Evolutionary conservation across 1,140 invertebrate species (phyloP).

Genomic region (Zaprionus gabonicus): DNA sequence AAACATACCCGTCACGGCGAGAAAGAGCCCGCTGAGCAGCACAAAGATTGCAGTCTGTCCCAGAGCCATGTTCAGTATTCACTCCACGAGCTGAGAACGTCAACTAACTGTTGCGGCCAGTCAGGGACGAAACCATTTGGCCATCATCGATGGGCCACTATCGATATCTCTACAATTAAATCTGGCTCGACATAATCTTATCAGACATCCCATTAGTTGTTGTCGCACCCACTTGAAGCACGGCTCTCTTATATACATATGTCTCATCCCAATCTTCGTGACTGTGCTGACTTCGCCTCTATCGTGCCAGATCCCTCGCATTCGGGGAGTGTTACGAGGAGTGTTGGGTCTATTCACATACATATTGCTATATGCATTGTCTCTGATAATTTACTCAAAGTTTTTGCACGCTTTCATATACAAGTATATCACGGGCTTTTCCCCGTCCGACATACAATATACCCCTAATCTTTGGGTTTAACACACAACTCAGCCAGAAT

Average conservation of each 20-base stretch:
- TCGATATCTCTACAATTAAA: conserved; percentile 37
- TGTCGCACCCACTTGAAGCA: conserved; percentile 15
- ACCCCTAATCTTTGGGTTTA: conserved; percentile 27
- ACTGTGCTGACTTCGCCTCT: not conserved
- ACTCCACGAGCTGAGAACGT: conserved; percentile 31
- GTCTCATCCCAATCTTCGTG: not conserved
- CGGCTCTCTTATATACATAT: not conserved
- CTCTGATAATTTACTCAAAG: not conserved
- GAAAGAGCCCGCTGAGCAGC: conserved; percentile 6
- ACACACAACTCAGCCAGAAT: conserved; percentile 18
- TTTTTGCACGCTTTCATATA: conserved; percentile 4
- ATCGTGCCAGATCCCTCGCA: not conserved
- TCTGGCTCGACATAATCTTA: conserved; percentile 54
- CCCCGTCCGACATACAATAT: not conserved
- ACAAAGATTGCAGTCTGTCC: conserved; percentile 1
- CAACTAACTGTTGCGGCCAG: conserved; percentile 34
- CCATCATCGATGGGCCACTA: conserved; percentile 27
- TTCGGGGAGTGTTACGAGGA: not conserved
- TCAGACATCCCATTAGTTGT: conserved; percentile 29
- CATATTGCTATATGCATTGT: not conserved
- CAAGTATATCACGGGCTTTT: conserved; percentile 6
- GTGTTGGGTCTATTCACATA: not conserved
- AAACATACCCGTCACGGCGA: conserved; percentile 21
- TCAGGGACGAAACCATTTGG: conserved; percentile 16
- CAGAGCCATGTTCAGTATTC: conserved; percentile 27